Conservation (phyloP, 2,797 vertebrate species). For the Xenentodon cancila region DNA sequence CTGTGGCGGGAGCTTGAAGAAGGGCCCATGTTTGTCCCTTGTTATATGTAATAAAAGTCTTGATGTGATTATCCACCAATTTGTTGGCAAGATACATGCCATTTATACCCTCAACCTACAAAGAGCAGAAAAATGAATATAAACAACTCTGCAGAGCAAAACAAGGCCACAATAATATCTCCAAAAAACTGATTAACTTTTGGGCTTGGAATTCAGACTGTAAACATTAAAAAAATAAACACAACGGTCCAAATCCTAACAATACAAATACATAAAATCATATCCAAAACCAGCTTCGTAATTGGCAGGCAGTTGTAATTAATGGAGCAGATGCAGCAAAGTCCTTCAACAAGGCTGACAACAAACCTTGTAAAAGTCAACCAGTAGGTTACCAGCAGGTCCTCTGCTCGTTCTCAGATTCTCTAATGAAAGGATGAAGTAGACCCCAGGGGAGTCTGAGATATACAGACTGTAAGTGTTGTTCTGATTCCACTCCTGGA, state of each 20-base stretch:
- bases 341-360: conserved; percentile 40
- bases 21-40: conserved; percentile 95
- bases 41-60: conserved; percentile 96
- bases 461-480: conserved; percentile 96
- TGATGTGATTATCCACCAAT: conserved; percentile 89
- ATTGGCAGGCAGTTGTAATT: conserved; percentile 7
- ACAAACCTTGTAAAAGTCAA: conserved; percentile 96
- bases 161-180: not conserved
- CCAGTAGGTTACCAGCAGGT: conserved; percentile 92
- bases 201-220: no score
- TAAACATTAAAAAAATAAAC: no score
- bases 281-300: conserved; percentile 1
- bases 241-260: not conserved
- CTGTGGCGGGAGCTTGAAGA: conserved; percentile 86
- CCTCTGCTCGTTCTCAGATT: conserved; percentile 92
- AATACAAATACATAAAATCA: not conserved
- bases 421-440: conserved; percentile 93
- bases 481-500: conserved; percentile 98
- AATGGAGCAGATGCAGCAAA: conserved; percentile 20
- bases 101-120: conserved; percentile 93
- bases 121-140: not conserved
- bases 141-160: not conserved
- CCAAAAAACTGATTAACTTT: no score
- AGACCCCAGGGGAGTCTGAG: conserved; percentile 91
- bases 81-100: conserved; percentile 97